These are phyloP conservation scores for Agriotes lineatus DNA, from an alignment of 2,888 invertebrate species.

Conservation along the genomic window DNA sequence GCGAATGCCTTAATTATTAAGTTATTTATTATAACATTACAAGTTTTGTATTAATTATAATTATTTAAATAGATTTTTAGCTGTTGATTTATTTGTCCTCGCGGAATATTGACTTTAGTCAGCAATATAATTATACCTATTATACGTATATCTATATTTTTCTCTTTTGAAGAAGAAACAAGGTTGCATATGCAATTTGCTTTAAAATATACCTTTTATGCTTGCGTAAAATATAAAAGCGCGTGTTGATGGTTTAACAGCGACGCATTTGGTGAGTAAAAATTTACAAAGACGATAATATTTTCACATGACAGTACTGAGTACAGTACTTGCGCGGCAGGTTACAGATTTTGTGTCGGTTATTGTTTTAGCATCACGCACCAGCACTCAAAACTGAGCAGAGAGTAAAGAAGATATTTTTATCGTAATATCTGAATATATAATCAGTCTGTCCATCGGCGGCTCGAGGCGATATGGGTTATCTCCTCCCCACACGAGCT, in stretches of 20 bases:
- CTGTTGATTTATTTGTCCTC: too few species aligned
- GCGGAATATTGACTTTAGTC: too few species aligned
- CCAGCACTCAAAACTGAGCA: constrained; percentile 26
- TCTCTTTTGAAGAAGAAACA: too few species aligned
- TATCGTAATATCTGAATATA: constrained; percentile 57
- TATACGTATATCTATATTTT: too few species aligned
- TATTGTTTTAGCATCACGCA: constrained; percentile 39
- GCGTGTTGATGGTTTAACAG: constrained; percentile 11
- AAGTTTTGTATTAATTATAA: too few species aligned
- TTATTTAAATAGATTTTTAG: too few species aligned
- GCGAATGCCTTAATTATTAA: too few species aligned
- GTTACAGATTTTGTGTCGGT: neutral
- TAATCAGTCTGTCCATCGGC: constrained; percentile 54
- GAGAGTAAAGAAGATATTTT: constrained; percentile 48
- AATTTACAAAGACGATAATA: neutral
- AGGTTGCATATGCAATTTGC: too few species aligned
- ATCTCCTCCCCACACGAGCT: constrained; percentile 57
- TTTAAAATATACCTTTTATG: too few species aligned
- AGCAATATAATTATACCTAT: too few species aligned
- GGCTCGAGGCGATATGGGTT: constrained; percentile 57
- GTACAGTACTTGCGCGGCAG: too few species aligned
- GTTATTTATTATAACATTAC: too few species aligned
- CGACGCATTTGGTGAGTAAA: neutral
- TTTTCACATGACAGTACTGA: neutral
- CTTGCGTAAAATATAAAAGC: constrained; percentile 8